Conservation (phyloP, 2,888 invertebrate species). For the Pollenia griseotomentosa region DNA sequence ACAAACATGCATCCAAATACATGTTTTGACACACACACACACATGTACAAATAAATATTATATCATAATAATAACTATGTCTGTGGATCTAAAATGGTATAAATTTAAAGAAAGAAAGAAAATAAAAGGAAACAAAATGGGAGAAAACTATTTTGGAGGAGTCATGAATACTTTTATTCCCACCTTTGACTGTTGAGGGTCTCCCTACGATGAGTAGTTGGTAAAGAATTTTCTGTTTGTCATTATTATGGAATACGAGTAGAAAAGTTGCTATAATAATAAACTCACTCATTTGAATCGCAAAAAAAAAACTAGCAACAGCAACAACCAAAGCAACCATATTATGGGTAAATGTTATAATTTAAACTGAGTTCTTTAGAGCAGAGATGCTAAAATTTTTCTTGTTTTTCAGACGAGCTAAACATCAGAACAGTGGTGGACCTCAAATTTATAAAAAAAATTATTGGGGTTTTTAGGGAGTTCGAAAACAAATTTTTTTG, state of each 20-base stretch:
- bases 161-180: neutral
- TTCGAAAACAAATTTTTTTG: too few relatives aligned
- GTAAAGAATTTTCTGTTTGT: constrained; percentile 11
- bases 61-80: constrained; percentile 51
- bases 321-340: neutral
- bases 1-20: neutral
- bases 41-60: constrained; percentile 5
- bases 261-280: constrained; percentile 36
- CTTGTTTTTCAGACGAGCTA: neutral
- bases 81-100: constrained; percentile 23
- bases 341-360: constrained; percentile 9
- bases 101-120: constrained; percentile 14
- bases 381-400: neutral
- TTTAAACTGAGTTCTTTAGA: constrained; percentile 28
- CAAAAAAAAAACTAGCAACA: neutral
- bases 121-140: constrained; percentile 19
- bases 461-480: too few relatives aligned
- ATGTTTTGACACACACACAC: neutral
- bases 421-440: neutral
- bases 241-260: constrained; percentile 28
- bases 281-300: constrained; percentile 18
- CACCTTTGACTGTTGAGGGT: constrained; percentile 21
- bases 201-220: constrained; percentile 28
- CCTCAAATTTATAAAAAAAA: neutral
- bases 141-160: constrained; percentile 21